Base-by-base conservation (phyloP, 2,888 invertebrate genomes). In the Thyatira batis region DNA sequence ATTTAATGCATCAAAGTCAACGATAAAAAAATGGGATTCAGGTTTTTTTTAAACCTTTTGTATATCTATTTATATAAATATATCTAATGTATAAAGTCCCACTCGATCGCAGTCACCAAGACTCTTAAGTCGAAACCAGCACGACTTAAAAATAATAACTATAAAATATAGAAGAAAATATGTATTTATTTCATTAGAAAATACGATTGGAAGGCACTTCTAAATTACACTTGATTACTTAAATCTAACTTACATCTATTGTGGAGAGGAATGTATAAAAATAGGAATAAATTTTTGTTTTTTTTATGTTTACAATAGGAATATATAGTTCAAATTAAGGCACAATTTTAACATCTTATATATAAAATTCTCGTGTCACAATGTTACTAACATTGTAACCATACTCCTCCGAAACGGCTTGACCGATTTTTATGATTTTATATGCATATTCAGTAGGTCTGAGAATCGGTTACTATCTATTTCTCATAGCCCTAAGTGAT, bases 61-160 rank as follows among this genome's bases (percentile, higher is more conserved):
- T 33, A 33, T 33, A 33, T 33, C n/a, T n/a, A n/a, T n/a, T n/a
- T n/a, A n/a, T n/a, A n/a, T n/a, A n/a, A n/a, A n/a, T n/a, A 23
- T 23, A 23, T 23, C 11, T 33, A 8, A 5, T 5, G 11, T 13
- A 13, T 13, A 11, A 13, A 33, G 23, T 13, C 1, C 6, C 33
- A 33, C n/a, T 33, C n/a, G 30, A 11, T 33, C 1, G 11, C n/a
- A 30, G 10, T 33, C 50, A 44, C n/a, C 17, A 33, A n/a, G 10
- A 17, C 20, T 25, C 52, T 5, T 46, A 27, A 55, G 76, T 75
- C 79, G 79, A 69, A 70, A 50, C 80, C 80, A 80, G 80, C 80
- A 79, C 80, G 73, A 80, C 75, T 44, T 25, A 48, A 48, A 58
- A 57, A 54, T 9, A 53, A 51, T 27, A 50, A 52, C 33, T 51